A percentile compares a stretch with the other conserved stretches of the same genome.
Evolutionary conservation across 2,888 invertebrate species (phyloP).

Genomic region (Leptopilina myrica): DNA sequence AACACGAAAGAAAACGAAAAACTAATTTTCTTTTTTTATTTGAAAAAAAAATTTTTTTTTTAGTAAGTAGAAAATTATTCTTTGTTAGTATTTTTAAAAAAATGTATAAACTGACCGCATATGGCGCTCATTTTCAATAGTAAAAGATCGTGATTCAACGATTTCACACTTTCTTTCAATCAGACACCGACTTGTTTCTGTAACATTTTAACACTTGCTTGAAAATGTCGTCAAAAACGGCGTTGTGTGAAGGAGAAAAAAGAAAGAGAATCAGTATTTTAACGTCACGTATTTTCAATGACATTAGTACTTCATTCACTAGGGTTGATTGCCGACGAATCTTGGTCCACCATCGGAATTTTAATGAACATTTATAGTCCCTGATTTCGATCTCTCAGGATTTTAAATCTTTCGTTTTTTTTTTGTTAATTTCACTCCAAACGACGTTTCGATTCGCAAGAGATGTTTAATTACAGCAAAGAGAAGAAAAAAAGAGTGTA

Average conservation of each 20-base stretch:
- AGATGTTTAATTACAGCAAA: background rate
- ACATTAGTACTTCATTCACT: conserved; percentile 50
- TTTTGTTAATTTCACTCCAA: background rate
- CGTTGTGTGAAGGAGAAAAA: background rate
- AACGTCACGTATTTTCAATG: conserved; percentile 33
- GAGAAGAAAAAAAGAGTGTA: too few relatives aligned
- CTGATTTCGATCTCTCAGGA: background rate
- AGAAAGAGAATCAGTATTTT: background rate
- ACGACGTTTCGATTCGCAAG: background rate
- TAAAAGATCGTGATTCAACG: too few relatives aligned
- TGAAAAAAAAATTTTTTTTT: too few relatives aligned
- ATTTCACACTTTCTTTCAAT: conserved; percentile 12
- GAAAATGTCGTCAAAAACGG: background rate
- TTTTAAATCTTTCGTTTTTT: background rate
- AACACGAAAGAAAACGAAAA: too few relatives aligned
- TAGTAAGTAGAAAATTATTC: too few relatives aligned
- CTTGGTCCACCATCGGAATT: conserved; percentile 46
- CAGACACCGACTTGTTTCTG: conserved; percentile 28
- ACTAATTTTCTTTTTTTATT: too few relatives aligned
- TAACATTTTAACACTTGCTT: conserved; percentile 11
- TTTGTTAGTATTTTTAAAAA: background rate
- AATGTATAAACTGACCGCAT: background rate
- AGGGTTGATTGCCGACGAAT: conserved; percentile 55
- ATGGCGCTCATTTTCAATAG: background rate
- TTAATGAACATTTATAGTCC: background rate